Percentiles rank a stretch among this genome's conserved stretches.
Conservation (phyloP, 2,113 vertebrate genomes). For the Brachypteracias leptosomus region DNA sequence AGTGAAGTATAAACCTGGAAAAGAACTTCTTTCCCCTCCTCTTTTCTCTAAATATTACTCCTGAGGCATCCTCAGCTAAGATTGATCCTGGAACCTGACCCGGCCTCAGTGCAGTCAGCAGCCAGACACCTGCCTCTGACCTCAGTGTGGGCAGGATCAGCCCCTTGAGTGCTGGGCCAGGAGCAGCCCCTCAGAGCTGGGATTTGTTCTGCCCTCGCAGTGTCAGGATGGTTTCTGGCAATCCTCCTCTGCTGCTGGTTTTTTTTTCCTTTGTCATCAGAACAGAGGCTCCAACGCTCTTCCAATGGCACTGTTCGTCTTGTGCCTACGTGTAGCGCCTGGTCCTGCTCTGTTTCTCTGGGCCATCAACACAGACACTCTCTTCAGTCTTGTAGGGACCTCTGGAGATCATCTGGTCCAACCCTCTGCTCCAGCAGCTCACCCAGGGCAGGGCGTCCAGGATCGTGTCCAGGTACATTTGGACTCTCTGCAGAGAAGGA, state of each 20-base stretch:
- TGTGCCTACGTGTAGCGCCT: accelerated
- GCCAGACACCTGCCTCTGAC: neutral
- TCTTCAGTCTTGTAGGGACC: neutral
- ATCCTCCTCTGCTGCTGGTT: neutral
- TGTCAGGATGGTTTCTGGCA: neutral
- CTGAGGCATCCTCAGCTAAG: neutral
- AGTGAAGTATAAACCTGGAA: neutral
- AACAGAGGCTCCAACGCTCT: neutral
- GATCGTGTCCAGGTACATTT: no score
- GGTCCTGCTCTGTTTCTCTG: neutral
- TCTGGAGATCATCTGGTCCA: neutral
- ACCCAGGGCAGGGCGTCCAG: neutral
- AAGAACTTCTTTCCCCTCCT: neutral
- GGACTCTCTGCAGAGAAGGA: no score
- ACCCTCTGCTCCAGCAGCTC: neutral
- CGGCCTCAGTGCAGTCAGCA: neutral
- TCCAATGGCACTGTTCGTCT: accelerated
- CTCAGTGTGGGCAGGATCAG: neutral
- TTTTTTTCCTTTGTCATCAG: neutral
- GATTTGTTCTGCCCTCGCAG: neutral
- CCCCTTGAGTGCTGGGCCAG: neutral
- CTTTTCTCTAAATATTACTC: neutral
- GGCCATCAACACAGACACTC: neutral
- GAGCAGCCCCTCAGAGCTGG: neutral
- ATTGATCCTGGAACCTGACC: neutral